Evolutionary conservation across 1,140 invertebrate genomes (phyloP).

Genomic region (Drosophila baimaii): DNA sequence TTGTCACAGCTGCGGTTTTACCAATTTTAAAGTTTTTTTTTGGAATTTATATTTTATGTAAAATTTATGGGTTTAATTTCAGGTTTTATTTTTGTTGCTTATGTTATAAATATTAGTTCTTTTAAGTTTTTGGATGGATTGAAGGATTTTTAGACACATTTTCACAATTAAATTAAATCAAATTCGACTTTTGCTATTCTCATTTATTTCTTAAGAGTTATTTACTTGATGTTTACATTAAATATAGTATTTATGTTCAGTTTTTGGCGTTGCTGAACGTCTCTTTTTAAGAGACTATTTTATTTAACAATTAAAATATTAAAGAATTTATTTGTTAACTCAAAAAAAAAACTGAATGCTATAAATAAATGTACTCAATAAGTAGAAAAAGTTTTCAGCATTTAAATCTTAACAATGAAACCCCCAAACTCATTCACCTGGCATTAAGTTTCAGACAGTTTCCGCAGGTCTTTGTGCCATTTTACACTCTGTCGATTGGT

Average conservation of each 20-base stretch:
- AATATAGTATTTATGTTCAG: too few species aligned
- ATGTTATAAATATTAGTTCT: not conserved
- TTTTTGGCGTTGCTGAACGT: too few species aligned
- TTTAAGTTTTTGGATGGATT: too few species aligned
- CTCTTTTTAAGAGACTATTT: too few species aligned
- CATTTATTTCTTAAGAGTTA: too few species aligned
- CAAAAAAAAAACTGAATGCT: too few species aligned
- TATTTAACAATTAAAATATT: too few species aligned
- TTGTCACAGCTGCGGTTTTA: not conserved
- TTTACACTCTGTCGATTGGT: conserved; percentile 46
- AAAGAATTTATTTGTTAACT: too few species aligned
- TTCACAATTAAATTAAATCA: not conserved
- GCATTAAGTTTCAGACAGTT: conserved; percentile 6
- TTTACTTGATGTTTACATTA: too few species aligned
- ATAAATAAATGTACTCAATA: not conserved
- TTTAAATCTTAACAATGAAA: not conserved
- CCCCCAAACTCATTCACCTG: not conserved
- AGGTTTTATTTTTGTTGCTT: not conserved
- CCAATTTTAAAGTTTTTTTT: not conserved
- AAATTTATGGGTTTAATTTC: not conserved
- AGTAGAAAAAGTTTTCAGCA: not conserved
- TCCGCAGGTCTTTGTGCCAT: conserved; percentile 35
- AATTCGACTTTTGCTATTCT: too few species aligned
- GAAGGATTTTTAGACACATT: not conserved
- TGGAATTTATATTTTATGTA: not conserved